Percentiles rank a stretch among this genome's conserved stretches.
Conservation (phyloP, 2,113 vertebrate species). For the Eptesicus fuscus region DNA sequence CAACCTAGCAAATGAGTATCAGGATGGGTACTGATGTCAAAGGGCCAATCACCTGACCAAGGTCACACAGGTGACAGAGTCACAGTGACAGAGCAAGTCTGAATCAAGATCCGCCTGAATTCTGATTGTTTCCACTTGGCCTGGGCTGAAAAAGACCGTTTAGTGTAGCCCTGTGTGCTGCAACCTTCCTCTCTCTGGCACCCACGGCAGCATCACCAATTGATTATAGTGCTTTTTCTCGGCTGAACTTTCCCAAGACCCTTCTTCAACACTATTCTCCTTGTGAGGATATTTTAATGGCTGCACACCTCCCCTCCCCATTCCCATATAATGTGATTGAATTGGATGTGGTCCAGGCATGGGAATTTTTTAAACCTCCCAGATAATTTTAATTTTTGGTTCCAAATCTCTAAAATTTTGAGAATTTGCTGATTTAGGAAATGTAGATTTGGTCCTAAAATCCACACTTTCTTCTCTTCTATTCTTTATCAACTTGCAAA, state of each 20-base stretch:
- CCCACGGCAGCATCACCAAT: too few relatives aligned
- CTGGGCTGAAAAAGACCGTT: neutral
- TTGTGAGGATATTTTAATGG: neutral
- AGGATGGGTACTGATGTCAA: neutral
- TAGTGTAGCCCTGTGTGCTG: rapidly evolving
- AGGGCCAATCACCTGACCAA: neutral
- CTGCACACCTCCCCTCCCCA: neutral
- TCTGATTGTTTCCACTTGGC: neutral
- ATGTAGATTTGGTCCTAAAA: neutral
- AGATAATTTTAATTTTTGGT: slow-evolving; percentile 4
- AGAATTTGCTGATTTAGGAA: slow-evolving; percentile 11
- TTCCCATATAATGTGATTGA: neutral
- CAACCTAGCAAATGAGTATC: neutral
- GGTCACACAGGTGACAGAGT: neutral
- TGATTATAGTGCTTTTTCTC: neutral
- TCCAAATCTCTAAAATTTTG: neutral
- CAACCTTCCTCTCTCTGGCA: neutral
- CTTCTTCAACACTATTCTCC: neutral
- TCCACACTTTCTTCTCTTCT: neutral
- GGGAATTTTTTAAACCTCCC: neutral
- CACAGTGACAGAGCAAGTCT: neutral
- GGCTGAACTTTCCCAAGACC: neutral
- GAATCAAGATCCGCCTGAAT: neutral
- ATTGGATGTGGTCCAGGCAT: neutral
- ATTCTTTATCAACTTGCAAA: neutral